These are phyloP conservation scores for Columbina picui DNA, from an alignment of 2,113 vertebrate species.

Conservation along the genomic window DNA sequence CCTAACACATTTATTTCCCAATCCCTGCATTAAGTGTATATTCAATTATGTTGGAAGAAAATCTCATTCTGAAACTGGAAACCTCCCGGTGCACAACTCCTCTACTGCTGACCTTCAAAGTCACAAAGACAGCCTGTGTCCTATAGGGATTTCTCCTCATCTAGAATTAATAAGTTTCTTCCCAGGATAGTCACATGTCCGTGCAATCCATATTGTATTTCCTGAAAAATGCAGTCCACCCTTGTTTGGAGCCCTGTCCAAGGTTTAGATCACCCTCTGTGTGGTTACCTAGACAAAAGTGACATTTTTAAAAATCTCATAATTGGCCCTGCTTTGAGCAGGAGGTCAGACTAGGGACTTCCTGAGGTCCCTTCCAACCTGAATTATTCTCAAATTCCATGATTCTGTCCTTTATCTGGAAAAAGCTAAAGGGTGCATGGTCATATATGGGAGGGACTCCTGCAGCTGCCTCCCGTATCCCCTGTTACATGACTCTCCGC, in stretches of 20 bases:
- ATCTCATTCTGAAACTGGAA: constrained; percentile 26
- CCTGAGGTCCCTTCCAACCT: not conserved
- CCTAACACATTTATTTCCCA: not conserved
- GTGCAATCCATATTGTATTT: not conserved
- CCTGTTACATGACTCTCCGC: not conserved
- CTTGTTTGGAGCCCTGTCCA: not conserved
- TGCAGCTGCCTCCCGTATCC: not conserved
- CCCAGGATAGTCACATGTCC: not conserved
- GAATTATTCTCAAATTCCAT: not conserved
- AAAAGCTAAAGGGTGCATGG: not conserved
- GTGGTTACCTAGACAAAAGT: not conserved
- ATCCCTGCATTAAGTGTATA: not conserved
- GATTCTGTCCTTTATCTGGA: not conserved
- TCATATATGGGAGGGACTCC: not conserved
- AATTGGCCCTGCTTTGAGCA: too few relatives aligned
- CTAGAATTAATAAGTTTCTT: constrained; percentile 20
- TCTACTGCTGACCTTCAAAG: constrained; percentile 38
- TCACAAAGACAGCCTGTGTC: not conserved
- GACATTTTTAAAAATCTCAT: not conserved
- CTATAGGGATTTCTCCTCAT: not conserved
- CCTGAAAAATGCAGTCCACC: not conserved
- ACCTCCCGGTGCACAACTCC: not conserved
- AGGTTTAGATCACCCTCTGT: not conserved
- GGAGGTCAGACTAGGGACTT: too few relatives aligned
- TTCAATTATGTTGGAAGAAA: constrained; percentile 15